Conservation (phyloP, 2,113 vertebrate genomes). For the Nannospalax galili region DNA sequence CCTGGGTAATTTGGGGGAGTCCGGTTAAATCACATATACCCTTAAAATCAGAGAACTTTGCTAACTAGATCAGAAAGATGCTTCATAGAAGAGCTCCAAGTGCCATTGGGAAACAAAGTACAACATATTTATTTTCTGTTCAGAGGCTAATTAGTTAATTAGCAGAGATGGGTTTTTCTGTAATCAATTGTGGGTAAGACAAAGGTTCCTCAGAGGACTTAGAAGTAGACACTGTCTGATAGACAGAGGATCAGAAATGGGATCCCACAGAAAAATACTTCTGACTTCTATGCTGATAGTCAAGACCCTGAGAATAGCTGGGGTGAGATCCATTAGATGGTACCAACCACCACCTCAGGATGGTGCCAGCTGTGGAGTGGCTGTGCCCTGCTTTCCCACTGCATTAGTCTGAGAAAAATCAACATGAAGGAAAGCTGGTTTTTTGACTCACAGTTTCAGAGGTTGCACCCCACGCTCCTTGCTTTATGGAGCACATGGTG, state of each 20-base stretch:
- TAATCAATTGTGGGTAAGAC: background rate
- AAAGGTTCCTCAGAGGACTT: background rate
- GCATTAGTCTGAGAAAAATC: background rate
- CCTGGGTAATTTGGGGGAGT: background rate
- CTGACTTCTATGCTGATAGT: background rate
- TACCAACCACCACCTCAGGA: background rate
- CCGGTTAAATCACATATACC: background rate
- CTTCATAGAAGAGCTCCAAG: background rate
- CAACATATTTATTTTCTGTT: background rate
- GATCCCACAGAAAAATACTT: background rate
- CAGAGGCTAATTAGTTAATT: background rate
- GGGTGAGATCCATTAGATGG: background rate
- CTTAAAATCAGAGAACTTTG: background rate
- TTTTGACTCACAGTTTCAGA: too few species aligned
- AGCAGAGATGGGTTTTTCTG: background rate
- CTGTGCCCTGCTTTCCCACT: background rate
- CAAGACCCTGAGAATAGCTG: background rate
- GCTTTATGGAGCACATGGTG: background rate
- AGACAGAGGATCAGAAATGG: background rate
- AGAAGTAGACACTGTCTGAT: background rate
- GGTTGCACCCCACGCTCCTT: background rate
- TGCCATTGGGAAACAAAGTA: background rate
- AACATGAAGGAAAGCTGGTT: background rate
- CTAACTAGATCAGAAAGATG: background rate
- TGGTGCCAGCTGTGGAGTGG: fast-evolving